A percentile compares a stretch with the other conserved stretches of the same genome.
Evolutionary conservation across 2,888 invertebrate genomes (phyloP).

Genomic region (Pyrrhosoma nymphula): DNA sequence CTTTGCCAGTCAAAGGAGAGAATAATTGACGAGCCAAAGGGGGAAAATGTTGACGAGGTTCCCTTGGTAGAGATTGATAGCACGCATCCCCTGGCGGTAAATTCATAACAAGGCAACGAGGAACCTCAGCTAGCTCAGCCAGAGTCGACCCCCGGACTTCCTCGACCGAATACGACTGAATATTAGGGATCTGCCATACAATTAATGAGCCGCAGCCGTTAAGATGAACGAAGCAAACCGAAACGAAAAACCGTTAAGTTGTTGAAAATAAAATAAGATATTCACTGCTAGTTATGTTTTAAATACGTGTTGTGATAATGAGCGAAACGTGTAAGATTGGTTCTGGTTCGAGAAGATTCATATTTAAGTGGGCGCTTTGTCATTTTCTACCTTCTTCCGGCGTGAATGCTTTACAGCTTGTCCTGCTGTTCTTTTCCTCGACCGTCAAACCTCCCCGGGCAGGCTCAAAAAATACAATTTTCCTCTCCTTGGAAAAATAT

Average conservation of each 20-base stretch:
- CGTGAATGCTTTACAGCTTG: no score
- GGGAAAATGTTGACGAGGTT: background rate
- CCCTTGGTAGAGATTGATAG: background rate
- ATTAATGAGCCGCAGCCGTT: background rate
- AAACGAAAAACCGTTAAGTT: background rate
- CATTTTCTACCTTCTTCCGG: background rate
- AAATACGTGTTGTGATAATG: background rate
- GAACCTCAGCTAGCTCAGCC: background rate
- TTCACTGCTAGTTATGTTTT: background rate
- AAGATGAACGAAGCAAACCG: background rate
- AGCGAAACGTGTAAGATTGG: background rate
- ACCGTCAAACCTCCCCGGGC: no score
- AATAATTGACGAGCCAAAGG: conserved; percentile 13
- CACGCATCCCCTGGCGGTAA: background rate
- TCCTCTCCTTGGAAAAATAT: no score
- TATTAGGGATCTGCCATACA: background rate
- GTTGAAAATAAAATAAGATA: no score
- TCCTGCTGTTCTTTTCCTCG: no score
- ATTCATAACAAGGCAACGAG: background rate
- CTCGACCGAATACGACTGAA: background rate
- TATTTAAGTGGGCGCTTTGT: background rate
- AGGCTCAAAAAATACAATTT: no score
- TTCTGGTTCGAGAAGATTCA: background rate
- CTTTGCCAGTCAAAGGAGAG: background rate
- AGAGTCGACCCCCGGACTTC: background rate